A percentile compares a stretch with the other conserved stretches of the same genome.
These are phyloP conservation scores for Ischnus inquisitorius DNA, from an alignment of 2,888 invertebrate species.

Conservation along the genomic window DNA sequence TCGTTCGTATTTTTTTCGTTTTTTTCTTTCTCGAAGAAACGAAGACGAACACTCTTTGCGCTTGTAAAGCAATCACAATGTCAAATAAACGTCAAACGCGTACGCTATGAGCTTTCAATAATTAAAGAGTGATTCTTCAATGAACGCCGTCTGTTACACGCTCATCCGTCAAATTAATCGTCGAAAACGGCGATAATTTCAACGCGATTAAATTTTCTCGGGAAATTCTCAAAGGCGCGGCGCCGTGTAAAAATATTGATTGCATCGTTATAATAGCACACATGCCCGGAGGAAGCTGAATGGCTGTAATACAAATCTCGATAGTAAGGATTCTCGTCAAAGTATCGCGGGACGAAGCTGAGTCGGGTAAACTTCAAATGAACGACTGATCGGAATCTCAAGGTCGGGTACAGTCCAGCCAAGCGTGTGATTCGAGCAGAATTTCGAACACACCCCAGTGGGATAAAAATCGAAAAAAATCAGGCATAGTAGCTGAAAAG, in stretches of 20 bases:
- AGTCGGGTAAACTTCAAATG: too few relatives aligned
- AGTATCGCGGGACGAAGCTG: too few relatives aligned
- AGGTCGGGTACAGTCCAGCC: too few relatives aligned
- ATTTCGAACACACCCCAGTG: not conserved
- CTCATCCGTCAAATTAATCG: conserved; percentile 9
- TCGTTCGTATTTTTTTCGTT: not conserved
- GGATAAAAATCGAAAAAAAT: too few relatives aligned
- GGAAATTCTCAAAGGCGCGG: not conserved
- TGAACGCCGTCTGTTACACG: not conserved
- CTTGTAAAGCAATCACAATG: conserved; percentile 10
- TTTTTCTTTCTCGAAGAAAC: not conserved
- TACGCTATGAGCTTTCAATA: conserved; percentile 2
- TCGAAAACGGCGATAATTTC: not conserved
- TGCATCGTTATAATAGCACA: not conserved
- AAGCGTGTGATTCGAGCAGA: too few relatives aligned
- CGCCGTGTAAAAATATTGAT: not conserved
- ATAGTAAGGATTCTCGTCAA: too few relatives aligned
- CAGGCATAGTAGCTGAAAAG: too few relatives aligned
- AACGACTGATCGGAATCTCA: too few relatives aligned
- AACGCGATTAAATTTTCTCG: not conserved
- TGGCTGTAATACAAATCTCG: too few relatives aligned
- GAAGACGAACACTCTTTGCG: not conserved
- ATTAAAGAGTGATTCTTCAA: not conserved
- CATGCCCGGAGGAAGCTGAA: not conserved
- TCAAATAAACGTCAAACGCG: conserved; percentile 10